Evolutionary conservation across 2,888 invertebrate species (phyloP), one percentile per base, ranked within the genome.

Genomic region (Branchellion lobata): DNA sequence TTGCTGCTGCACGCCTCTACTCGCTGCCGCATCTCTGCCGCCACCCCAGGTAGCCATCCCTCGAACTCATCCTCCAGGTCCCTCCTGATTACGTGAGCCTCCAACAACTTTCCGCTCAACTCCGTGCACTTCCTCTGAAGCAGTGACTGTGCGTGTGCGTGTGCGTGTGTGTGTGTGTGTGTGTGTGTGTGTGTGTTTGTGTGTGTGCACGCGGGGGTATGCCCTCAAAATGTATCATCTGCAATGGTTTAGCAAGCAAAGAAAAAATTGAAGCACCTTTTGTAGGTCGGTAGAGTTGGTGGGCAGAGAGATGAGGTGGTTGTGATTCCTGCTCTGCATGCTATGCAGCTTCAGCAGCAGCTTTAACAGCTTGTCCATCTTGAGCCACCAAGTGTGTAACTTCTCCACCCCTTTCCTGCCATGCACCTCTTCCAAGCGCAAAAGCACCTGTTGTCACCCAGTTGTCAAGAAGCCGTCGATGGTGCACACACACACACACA

Each of bases 151-250:
- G 34, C 8, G 34, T 69, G 34, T 69, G 34, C 29, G 34, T 69
- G 27, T 69, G 69, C 29, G 31, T 69, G 69, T 69, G 69, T 29
- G 65, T 65, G n/a, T 65, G 65, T 65, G 65, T 65, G 65, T 65
- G 65, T 65, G 29, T 65, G 65, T 65, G 65, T 65, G 65, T 65
- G 65, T 65, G 65, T 65, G 65, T 65, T 5, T 65, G 65, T 65
- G 65, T 65, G n/a, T 65, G 24, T 65, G 29, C 21, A 21, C 8
- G n/a, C 21, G n/a, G 3, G 29, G 3, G 24, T 27, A 21, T 65
- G n/a, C 21, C 14, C 21, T 21, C 21, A 51, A 21, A 51, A 21
- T 51, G 51, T 21, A 51, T 51, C 21, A 51, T 51, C 21, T 18
- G 11, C 51, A 51, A 21, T 11, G 18, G 18, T 51, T 51, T 21